Evolutionary conservation across 2,113 vertebrate genomes (phyloP).

Genomic region (Platysteira castanea): DNA sequence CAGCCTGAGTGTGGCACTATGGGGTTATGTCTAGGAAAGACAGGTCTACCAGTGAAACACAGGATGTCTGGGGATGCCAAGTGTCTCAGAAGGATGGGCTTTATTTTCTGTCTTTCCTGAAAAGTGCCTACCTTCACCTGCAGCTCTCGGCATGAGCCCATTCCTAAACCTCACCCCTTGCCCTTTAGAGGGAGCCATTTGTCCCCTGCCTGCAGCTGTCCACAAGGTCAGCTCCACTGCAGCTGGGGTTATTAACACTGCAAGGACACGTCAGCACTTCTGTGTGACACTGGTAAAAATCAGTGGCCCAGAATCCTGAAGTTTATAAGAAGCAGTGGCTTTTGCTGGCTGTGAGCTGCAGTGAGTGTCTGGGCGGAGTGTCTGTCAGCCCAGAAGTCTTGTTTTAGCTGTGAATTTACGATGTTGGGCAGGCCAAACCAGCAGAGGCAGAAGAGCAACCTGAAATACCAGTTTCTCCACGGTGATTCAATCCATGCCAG

Average conservation of each 20-base stretch:
- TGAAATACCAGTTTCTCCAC: not conserved
- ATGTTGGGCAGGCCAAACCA: not conserved
- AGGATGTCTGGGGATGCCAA: not conserved
- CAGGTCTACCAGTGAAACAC: not conserved
- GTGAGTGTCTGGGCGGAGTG: not conserved
- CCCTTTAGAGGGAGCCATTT: not conserved
- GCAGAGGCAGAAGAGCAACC: not conserved
- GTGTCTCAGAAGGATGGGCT: not conserved
- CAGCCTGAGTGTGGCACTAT: not conserved
- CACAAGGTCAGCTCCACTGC: not conserved
- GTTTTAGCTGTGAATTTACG: not conserved
- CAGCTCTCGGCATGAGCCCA: fast-evolving
- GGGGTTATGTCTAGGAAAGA: not conserved
- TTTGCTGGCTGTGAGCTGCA: not conserved
- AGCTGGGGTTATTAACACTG: not conserved
- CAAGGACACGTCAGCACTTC: not conserved
- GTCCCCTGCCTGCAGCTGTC: not conserved
- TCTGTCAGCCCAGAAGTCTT: not conserved
- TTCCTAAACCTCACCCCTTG: not conserved
- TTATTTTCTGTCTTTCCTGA: not conserved
- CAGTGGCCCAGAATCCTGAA: fast-evolving
- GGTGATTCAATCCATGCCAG: not conserved
- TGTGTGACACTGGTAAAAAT: not conserved
- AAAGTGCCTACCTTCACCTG: not conserved
- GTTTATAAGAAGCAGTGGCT: not conserved